Base-by-base conservation (phyloP, 2,888 invertebrate species). In the Cenopis cana region DNA sequence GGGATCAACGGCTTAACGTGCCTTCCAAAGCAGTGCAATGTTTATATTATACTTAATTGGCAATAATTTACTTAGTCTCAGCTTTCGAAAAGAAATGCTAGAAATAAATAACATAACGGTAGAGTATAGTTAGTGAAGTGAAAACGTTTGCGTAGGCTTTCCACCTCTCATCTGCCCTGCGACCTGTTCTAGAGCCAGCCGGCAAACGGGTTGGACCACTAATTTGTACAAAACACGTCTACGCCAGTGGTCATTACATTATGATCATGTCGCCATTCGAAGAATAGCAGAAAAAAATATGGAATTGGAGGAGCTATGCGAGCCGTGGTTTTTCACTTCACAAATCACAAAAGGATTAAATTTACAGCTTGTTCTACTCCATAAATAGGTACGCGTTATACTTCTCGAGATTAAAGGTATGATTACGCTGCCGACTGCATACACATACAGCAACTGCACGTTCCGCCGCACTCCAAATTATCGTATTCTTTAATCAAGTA, bases 121-220 rank as follows among this genome's bases (percentile, higher is more conserved):
- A 24, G 20, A 55, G 46, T 49, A n/a, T n/a, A 56, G 60, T 73
- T 80, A 67, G 55, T 74, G 76, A 79, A 77, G 81, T 82, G 81
- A 83, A 82, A 83, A 79, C 76, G 70, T 74, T 75, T 77, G 77
- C 78, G 76, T 79, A 75, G 75, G 78, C 78, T 80, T 80, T 79
- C 80, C 82, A 79, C 80, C 79, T 83, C 78, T 76, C 83, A 79
- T 82, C 80, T 84, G 79, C 77, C 77, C 79, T 78, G 74, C 75
- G 78, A 79, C 82, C 76, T 60, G 71, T 61, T 61, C 66, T 70
- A 66, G 46, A 76, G 69, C 75, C 79, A 77, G 74, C 77, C 76
- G 74, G 75, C 72, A 75, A 79, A 78, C 81, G 76, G 76, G 79
- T 77, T 78, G 76, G 41, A 64, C 73, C n/a, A 71, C 68, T 77